Evolutionary conservation across 1,140 invertebrate genomes (phyloP).

Genomic region (Pollicipes pollicipes): DNA sequence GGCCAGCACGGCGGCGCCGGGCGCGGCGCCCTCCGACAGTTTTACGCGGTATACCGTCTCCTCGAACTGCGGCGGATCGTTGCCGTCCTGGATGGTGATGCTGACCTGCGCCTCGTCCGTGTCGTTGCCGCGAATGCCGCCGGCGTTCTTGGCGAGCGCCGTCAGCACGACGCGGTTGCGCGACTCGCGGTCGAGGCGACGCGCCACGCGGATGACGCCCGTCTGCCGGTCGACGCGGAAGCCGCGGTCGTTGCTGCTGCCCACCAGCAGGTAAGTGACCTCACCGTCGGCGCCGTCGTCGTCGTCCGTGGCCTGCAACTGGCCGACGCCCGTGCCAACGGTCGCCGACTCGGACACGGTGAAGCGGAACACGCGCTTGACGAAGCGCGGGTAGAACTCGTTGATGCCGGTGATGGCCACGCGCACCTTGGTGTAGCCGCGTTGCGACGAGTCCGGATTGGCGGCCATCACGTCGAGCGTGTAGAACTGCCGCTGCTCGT

Average conservation of each 20-base stretch:
- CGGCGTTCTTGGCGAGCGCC: constrained; percentile 84
- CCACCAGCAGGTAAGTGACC: constrained; percentile 79
- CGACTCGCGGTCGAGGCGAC: constrained; percentile 70
- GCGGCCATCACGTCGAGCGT: constrained; percentile 60
- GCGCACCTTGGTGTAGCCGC: constrained; percentile 46
- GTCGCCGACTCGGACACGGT: constrained; percentile 81
- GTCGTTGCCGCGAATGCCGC: constrained; percentile 80
- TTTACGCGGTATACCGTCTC: constrained; percentile 50
- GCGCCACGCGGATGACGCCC: constrained; percentile 62
- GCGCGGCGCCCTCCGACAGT: constrained; percentile 52
- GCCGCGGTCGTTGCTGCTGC: constrained; percentile 77
- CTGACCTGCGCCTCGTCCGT: constrained; percentile 87
- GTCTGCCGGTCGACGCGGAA: constrained; percentile 70
- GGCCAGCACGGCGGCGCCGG: constrained; percentile 51
- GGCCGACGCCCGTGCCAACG: constrained; percentile 66
- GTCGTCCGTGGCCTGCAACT: constrained; percentile 72
- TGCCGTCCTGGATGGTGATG: constrained; percentile 82
- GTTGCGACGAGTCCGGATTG: constrained; percentile 64
- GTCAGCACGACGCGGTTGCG: constrained; percentile 74
- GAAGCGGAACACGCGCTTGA: constrained; percentile 79
- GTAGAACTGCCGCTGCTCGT: constrained; percentile 62
- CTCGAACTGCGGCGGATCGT: constrained; percentile 82
- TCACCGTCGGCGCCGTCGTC: constrained; percentile 80
- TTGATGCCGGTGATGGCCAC: constrained; percentile 75
- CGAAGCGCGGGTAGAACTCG: constrained; percentile 80